These are phyloP conservation scores for Acanthurus tractus DNA, from an alignment of 2,797 vertebrate genomes.

Conservation along the genomic window DNA sequence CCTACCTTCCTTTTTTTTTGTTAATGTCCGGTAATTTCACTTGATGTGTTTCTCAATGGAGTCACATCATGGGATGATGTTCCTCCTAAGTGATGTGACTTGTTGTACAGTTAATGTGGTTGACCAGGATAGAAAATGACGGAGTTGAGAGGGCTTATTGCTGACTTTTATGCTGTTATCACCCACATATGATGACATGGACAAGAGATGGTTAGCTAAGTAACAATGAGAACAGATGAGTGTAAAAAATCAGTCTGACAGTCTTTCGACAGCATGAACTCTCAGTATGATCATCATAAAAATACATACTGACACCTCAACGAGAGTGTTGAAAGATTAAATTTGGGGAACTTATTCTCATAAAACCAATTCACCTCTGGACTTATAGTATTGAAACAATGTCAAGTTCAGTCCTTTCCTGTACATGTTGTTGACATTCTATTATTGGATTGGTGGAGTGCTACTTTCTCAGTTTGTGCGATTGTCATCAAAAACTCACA, in stretches of 20 bases:
- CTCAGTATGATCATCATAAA: no score
- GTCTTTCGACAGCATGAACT: no score
- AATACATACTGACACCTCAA: no score
- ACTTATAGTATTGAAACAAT: neutral
- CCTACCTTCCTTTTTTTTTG: neutral
- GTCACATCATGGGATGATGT: constrained; percentile 13
- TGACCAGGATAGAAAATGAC: neutral
- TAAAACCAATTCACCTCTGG: neutral
- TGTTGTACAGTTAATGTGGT: constrained; percentile 10
- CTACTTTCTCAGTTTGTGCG: neutral
- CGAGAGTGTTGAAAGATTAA: no score
- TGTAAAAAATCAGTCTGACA: no score
- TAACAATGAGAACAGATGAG: neutral
- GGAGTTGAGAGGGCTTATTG: neutral
- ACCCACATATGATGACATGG: neutral
- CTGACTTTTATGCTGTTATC: neutral
- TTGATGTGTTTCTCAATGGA: neutral
- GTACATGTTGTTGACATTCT: neutral
- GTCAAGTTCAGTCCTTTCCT: neutral
- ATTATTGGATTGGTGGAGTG: constrained; percentile 12
- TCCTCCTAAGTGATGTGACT: constrained; percentile 21
- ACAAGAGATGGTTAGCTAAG: neutral
- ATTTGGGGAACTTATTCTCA: neutral
- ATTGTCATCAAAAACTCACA: no score
- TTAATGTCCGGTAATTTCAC: constrained; percentile 4